Conservation (phyloP, 2,797 vertebrate genomes). For the Pipistrellus pipistrellus region DNA sequence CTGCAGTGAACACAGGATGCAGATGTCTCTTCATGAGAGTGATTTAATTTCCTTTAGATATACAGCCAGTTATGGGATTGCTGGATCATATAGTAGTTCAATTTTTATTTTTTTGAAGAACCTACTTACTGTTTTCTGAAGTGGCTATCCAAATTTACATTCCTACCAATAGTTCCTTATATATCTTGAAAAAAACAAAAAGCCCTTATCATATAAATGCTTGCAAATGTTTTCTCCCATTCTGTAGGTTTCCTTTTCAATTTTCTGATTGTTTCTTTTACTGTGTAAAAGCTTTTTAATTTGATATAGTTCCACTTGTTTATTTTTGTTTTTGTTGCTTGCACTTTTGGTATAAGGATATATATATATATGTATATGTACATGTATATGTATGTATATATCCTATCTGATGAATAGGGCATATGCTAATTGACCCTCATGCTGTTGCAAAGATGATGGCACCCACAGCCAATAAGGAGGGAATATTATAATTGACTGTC, state of each 20-base stretch:
- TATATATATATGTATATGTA: too few relatives aligned
- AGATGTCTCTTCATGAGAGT: background rate
- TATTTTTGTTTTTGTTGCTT: background rate
- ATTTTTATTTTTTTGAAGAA: background rate
- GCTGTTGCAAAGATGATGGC: too few relatives aligned
- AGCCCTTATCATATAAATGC: background rate
- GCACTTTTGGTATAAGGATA: background rate
- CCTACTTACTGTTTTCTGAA: background rate
- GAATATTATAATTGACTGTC: too few relatives aligned
- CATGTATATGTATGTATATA: too few relatives aligned
- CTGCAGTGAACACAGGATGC: background rate
- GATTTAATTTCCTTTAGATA: background rate
- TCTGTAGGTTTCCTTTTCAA: background rate
- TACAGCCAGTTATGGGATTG: background rate
- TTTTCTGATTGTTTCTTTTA: background rate
- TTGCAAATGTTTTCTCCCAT: slow-evolving; percentile 10
- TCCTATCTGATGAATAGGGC: too few relatives aligned
- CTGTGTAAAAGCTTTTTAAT: background rate
- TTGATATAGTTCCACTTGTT: background rate
- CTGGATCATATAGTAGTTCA: background rate
- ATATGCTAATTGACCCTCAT: too few relatives aligned
- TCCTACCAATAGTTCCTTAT: background rate
- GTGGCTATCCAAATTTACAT: background rate
- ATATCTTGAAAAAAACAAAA: background rate
- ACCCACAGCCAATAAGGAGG: too few relatives aligned